phyloP scores from a whole-genome alignment of 2,113 vertebrate species.

The Microcebus jonahi region DNA sequence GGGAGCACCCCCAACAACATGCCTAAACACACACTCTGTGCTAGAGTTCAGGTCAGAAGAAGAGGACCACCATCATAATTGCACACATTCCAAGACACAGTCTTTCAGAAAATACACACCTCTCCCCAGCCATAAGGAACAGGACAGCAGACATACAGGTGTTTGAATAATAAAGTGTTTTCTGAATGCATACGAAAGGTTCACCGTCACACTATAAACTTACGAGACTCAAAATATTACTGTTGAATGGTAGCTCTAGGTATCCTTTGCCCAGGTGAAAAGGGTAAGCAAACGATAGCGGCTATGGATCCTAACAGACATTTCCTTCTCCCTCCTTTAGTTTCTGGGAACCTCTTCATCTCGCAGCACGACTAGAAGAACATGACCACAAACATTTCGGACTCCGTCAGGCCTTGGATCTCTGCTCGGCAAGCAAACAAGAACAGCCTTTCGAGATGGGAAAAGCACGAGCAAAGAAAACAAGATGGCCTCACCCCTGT shows the following conservation, averaged over 20 bases:
- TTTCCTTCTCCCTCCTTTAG: conserved; percentile 4
- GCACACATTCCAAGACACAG: neutral
- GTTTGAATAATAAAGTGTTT: neutral
- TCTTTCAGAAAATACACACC: neutral
- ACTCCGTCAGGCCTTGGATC: neutral
- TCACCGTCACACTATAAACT: neutral
- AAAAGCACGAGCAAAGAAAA: conserved; percentile 19
- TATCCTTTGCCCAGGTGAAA: neutral
- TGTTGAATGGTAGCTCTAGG: neutral
- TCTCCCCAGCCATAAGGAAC: neutral
- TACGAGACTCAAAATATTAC: neutral
- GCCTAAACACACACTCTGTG: neutral
- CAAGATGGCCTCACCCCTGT: neutral
- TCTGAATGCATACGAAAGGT: neutral
- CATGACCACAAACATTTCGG: conserved; percentile 50
- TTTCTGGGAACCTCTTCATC: conserved; percentile 52
- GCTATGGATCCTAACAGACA: neutral
- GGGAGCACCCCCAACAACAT: neutral
- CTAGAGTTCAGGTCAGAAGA: neutral
- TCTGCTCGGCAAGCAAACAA: conserved; percentile 51
- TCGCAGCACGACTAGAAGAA: conserved; percentile 23
- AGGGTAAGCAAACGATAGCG: neutral
- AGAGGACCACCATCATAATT: neutral
- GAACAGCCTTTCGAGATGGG: conserved; percentile 15
- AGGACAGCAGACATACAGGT: neutral